Evolutionary conservation across 2,113 vertebrate genomes (phyloP).

Genomic region (crab-eating macaque (Macaca fascicularis)): T2T-MFA8v1.1 NC_088384.1:75251501-75252000

Average conservation of each 20-base stretch:
- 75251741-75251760: background rate
- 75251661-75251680: background rate
- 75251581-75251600: background rate
- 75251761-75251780: background rate
- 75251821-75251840: background rate
- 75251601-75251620: background rate
- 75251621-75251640: background rate
- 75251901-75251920: constrained; percentile 44
- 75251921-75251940: background rate
- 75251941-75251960: background rate
- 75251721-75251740: background rate
- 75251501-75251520: background rate
- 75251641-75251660: background rate
- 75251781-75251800: background rate
- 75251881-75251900: constrained; percentile 52
- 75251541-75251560: background rate
- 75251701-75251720: background rate
- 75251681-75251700: background rate
- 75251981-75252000: background rate
- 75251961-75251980: background rate
- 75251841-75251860: background rate
- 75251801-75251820: background rate
- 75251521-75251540: background rate
- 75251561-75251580: background rate
- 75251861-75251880: background rate